Base-by-base conservation (phyloP, 2,888 invertebrate species). In the Xylophagus ater region DNA sequence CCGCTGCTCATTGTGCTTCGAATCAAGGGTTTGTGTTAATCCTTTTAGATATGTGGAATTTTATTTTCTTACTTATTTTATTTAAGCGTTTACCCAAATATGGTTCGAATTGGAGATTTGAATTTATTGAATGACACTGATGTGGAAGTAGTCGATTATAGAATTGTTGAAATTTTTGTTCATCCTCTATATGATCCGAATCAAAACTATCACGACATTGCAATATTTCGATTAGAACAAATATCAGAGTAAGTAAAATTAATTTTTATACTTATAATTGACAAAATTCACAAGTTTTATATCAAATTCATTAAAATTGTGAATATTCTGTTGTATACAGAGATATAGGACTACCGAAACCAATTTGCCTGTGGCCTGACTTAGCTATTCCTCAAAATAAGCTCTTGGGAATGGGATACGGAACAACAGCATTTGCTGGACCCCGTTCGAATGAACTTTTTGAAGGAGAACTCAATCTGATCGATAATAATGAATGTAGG, bases 391-490 rank as follows among this genome's bases (percentile, higher is more conserved):
- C 64, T 12, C 59, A 60, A 30, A 51, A 52, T 1, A 60, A 58
- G 44, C 71, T 69, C 1, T 67, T 73, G 10, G 77, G 78, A 8
- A 71, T 71, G 49, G 79, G 79, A 35, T 78, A 74, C 65, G 79
- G 79, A 1, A 65, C 66, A 41, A 68, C 67, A 0, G 56, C 62
- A 44, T 71, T 66, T 44, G 67, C 52, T 30, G 56, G 54, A 35
- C 45, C 49, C 15, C 52, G 51, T 32, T 57, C 64, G 2, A 55
- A 63, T 46, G 54, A 57, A 1, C 49, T 62, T 17, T 60, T 60
- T 2, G 51, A 59, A 34, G 45, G 60, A 3, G 58, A 58, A 44
- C 47, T 60, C 41, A 56, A 58, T 2, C 49, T 62, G 2, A 47
- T 63, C 10, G 41, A 53, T 3, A 63, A 63, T 23, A 49, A 47